A percentile compares a stretch with the other conserved stretches of the same genome.
Conservation (phyloP, 2,888 invertebrate species). For the Microctonus hyperodae region DNA sequence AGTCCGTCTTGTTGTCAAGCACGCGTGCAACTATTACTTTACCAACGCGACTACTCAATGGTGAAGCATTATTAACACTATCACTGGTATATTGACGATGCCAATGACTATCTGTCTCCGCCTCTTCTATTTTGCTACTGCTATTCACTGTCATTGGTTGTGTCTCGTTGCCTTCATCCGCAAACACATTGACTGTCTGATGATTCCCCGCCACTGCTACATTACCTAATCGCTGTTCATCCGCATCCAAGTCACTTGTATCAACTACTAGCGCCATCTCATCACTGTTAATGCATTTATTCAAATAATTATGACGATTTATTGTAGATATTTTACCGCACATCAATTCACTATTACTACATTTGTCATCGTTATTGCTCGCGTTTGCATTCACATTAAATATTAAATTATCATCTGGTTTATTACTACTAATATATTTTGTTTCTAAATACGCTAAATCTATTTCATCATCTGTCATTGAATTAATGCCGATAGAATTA, state of each 20-base stretch:
- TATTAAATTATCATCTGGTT: constrained; percentile 1
- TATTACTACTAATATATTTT: constrained; percentile 49
- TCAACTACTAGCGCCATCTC: constrained; percentile 23
- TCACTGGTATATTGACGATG: constrained; percentile 4
- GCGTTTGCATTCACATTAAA: neutral
- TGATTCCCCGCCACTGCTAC: constrained; percentile 21
- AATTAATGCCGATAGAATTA: neutral
- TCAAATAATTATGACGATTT: constrained; percentile 4
- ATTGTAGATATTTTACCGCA: neutral
- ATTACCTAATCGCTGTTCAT: constrained; percentile 19
- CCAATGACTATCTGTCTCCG: constrained; percentile 20
- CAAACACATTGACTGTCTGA: constrained; percentile 13
- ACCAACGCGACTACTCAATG: constrained; percentile 15
- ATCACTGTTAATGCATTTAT: constrained; percentile 14
- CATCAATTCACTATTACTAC: constrained; percentile 13
- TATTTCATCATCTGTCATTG: constrained; percentile 54
- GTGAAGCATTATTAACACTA: constrained; percentile 14
- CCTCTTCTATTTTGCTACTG: constrained; percentile 41
- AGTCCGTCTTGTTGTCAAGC: constrained; percentile 22
- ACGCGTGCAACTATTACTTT: constrained; percentile 18
- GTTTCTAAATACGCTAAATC: constrained; percentile 59
- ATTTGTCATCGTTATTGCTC: neutral
- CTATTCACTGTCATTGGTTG: constrained; percentile 36
- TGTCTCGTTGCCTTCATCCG: constrained; percentile 17
- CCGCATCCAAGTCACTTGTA: constrained; percentile 16